phyloP scores from a whole-genome alignment of 2,113 vertebrate species.

The Callionymus lyra region DNA sequence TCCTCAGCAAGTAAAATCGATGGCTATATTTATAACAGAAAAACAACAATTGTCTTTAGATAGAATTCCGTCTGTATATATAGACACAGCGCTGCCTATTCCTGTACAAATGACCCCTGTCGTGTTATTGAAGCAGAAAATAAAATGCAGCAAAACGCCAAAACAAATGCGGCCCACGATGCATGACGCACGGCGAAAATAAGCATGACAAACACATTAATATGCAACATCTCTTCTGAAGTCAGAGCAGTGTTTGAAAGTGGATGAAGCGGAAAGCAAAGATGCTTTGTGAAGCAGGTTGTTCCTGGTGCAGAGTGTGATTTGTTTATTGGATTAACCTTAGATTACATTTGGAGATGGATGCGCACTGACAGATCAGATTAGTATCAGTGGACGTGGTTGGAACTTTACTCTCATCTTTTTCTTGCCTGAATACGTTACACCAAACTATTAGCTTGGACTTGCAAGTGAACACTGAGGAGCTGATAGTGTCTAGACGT shows the following conservation, averaged over 20 bases:
- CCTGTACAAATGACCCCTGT: slow-evolving; percentile 30
- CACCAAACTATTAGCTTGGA: slow-evolving; percentile 6
- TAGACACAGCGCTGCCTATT: slow-evolving; percentile 18
- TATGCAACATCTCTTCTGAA: slow-evolving; percentile 40
- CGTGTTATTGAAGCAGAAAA: slow-evolving; percentile 26
- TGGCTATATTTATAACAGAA: slow-evolving; percentile 2
- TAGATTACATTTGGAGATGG: slow-evolving; percentile 51
- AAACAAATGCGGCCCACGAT: slow-evolving; percentile 22
- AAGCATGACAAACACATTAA: slow-evolving; percentile 33
- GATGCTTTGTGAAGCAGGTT: slow-evolving; percentile 41
- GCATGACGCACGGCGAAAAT: slow-evolving; percentile 21
- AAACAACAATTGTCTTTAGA: slow-evolving; percentile 4
- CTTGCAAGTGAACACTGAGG: too few species aligned
- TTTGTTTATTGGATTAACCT: slow-evolving; percentile 58
- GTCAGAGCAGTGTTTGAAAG: slow-evolving; percentile 32
- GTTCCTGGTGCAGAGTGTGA: slow-evolving; percentile 30
- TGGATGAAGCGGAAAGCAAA: slow-evolving; percentile 33
- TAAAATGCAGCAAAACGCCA: slow-evolving; percentile 25
- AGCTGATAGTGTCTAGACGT: too few species aligned
- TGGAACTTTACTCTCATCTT: slow-evolving; percentile 17
- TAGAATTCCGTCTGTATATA: slow-evolving; percentile 7
- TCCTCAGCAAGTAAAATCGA: slow-evolving; percentile 11
- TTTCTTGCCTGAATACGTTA: slow-evolving; percentile 24
- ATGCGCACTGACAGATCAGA: slow-evolving; percentile 33
- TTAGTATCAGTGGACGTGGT: slow-evolving; percentile 21